Base-by-base conservation (phyloP, 2,113 vertebrate species). In the Hirundichthys speculiger region DNA sequence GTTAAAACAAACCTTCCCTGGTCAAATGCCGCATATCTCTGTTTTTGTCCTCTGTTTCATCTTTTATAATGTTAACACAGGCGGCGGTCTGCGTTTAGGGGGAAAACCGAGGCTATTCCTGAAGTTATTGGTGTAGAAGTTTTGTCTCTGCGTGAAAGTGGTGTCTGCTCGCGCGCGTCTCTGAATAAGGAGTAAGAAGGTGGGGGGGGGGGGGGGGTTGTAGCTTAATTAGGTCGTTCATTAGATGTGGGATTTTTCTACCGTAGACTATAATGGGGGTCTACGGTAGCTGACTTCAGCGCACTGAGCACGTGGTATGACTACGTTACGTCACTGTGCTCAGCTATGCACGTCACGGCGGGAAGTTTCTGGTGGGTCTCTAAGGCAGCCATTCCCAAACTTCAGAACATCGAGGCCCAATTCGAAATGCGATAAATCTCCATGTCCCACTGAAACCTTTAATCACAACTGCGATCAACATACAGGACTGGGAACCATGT, bases 191-290 rank as follows among this genome's bases (percentile, higher is more conserved):
- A 52, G 14, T 9, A 15, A 25, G 39, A 5, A 13, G 13, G 42
- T 38, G 46, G 13, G 43, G 4, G 45, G 9, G 38, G 5, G 25
- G 0, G 51, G 19, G 22, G 14, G 48, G 24, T 15, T 5, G 57
- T 21, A 57, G 69, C 72, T 83, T 89, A 86, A 87, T 89, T 86
- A 89, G 79, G 60, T 86, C 79, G 64, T 88, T 86, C 80, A 88
- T 88, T 85, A 63, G 71, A 88, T 81, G 82, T 72, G 82, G 61
- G 75, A 71, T 79, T 79, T 56, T 50, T 49, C 12, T 73, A 47
- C 64, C n/a, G n/a, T n/a, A n/a, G n/a, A n/a, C 61, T 63, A 83
- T 83, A 86, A 86, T 60, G 41, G 72, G n/a, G 10, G 24, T 65
- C 74, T 63, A 11, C 20, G 6, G 0, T 13, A 42, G 53, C 21